Evolutionary conservation across 2,797 vertebrate genomes (phyloP), one percentile per base, ranked within the genome.

Genomic region (Melanotaenia pygmaea): DNA sequence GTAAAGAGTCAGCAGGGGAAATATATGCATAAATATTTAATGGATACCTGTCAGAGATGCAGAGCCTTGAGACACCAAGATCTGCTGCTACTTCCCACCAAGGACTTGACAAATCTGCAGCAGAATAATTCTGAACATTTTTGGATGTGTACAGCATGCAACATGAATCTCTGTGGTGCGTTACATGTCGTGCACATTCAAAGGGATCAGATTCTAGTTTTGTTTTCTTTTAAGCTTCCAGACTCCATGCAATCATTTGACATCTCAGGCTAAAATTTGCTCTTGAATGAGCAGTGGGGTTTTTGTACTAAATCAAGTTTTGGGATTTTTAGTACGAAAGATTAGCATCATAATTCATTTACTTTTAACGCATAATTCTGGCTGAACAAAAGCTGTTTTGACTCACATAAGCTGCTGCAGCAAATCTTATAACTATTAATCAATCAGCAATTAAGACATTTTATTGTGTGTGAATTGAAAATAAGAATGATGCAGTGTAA

Each of bases 361-460:
- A 68, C 37, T 74, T 40, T 64, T 16, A n/a, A 61, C 35, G 74
- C 26, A 59, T 79, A 69, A 74, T 68, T 68, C 16, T 73, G 35
- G 35, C 35, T 54, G 56, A 53, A 63, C 24, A 8, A 75, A 72
- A 72, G 22, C 43, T 43, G 24, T 30, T 40, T 40, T 64, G 28
- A 61, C 47, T 81, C 32, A 72, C 61, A 22, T 14, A 9, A 68
- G 66, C n/a, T 76, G 73, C 67, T 82, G 79, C 63, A 75, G 51
- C 64, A 75, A 40, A 86, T 62, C 26, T 64, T 5, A 47, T 74
- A 69, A 47, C 70, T 81, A 77, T 70, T 37, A 81, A 77, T 67
- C 58, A 50, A 90, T 85, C 56, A 81, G 81, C 87, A 88, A 92
- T 90, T 84, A 86, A 88, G 67, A 84, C 45, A 82, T 57, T 70